Conservation (phyloP, 2,888 invertebrate species). For the Artemia sinica region DNA sequence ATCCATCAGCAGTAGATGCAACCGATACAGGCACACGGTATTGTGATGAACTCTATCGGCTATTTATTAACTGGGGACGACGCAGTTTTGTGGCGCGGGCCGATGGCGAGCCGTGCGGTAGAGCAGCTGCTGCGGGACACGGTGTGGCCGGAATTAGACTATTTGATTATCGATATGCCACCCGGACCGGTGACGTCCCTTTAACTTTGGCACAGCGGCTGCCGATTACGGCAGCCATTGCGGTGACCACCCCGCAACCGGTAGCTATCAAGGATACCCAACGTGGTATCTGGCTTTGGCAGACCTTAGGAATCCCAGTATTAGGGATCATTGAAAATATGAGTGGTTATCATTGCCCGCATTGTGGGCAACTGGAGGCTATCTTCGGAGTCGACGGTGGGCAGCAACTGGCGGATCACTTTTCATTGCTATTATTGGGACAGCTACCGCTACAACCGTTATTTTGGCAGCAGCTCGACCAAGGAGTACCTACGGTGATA, state of each 20-base stretch:
- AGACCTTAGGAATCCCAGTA: constrained; percentile 26
- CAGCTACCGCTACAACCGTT: background rate
- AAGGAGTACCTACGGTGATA: background rate
- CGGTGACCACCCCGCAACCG: constrained; percentile 26
- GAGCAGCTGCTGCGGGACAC: constrained; percentile 19
- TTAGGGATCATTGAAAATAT: constrained; percentile 35
- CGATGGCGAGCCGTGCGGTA: constrained; percentile 21
- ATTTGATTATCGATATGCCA: constrained; percentile 23
- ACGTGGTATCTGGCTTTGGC: constrained; percentile 25
- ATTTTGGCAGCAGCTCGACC: background rate
- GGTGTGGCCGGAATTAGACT: constrained; percentile 22
- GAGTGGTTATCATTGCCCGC: constrained; percentile 31
- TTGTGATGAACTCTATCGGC: constrained; percentile 22
- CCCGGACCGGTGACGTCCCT: constrained; percentile 24
- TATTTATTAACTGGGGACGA: constrained; percentile 17
- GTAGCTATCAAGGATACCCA: constrained; percentile 26
- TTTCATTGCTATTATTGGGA: constrained; percentile 18
- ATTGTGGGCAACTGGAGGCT: constrained; percentile 32
- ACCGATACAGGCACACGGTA: constrained; percentile 11
- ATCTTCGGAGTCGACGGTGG: constrained; percentile 33
- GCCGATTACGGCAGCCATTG: constrained; percentile 24
- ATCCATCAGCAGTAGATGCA: background rate
- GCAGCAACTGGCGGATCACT: constrained; percentile 22
- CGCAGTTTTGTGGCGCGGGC: constrained; percentile 24
- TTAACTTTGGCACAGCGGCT: constrained; percentile 20